Percentiles rank a stretch among this genome's conserved stretches.
Conservation (phyloP, 2,113 vertebrate species). For the Alligator mississippiensis region DNA sequence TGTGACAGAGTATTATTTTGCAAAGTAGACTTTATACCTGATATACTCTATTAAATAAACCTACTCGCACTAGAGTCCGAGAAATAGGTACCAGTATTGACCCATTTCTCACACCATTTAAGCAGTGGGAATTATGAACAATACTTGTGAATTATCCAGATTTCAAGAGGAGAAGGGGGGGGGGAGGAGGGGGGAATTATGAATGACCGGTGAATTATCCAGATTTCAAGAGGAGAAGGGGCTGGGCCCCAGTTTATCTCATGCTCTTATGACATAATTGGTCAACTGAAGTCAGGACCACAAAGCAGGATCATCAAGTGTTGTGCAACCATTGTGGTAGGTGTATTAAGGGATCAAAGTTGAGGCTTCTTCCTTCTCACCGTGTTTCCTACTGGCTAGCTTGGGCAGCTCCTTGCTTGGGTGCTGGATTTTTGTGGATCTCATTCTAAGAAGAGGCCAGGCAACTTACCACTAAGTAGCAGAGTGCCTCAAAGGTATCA, state of each 20-base stretch:
- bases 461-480: too few relatives aligned
- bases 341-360: background rate
- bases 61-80: background rate
- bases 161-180: background rate
- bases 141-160: background rate
- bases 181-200: background rate
- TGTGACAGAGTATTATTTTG: too few relatives aligned
- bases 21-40: background rate
- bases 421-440: background rate
- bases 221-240: background rate
- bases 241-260: background rate
- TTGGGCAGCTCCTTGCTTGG: background rate
- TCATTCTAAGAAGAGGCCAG: background rate
- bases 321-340: accelerated
- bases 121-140: background rate
- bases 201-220: background rate
- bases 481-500: too few relatives aligned
- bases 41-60: background rate
- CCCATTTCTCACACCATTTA: background rate
- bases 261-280: background rate
- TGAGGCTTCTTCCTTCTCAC: accelerated
- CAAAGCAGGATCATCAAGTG: background rate
- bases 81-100: background rate
- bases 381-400: background rate
- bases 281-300: background rate